Percentiles rank a stretch among this genome's conserved stretches.
Evolutionary conservation across 2,797 vertebrate genomes (phyloP).

Genomic region (Gymnopithys bicolor): DNA sequence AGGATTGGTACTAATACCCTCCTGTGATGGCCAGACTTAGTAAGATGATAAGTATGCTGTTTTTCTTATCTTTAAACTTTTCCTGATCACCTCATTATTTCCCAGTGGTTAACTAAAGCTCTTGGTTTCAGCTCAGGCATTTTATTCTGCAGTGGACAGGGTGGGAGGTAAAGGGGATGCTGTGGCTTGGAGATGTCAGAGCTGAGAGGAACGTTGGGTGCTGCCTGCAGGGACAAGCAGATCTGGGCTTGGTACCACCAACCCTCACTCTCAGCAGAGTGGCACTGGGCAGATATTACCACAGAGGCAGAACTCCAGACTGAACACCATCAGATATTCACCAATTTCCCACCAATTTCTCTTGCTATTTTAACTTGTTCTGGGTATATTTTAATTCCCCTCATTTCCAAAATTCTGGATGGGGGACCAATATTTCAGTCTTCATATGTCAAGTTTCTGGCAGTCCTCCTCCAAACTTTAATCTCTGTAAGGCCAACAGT

Average conservation of each 20-base stretch:
- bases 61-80: background rate
- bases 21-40: background rate
- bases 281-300: background rate
- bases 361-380: background rate
- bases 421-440: background rate
- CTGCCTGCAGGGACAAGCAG: background rate
- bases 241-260: background rate
- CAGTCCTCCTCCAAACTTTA: background rate
- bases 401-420: background rate
- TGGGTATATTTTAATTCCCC: background rate
- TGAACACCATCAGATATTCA: background rate
- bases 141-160: background rate
- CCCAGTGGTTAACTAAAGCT: background rate
- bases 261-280: background rate
- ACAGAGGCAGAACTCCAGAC: background rate
- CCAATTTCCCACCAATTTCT: background rate
- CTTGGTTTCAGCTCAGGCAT: background rate
- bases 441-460: background rate
- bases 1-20: background rate
- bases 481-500: background rate
- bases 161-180: background rate
- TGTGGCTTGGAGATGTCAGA: background rate
- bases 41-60: background rate
- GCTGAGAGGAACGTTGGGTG: background rate
- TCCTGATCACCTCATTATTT: background rate